Evolutionary conservation across 2,888 invertebrate genomes (phyloP).

Genomic region (Taenaris catops): DNA sequence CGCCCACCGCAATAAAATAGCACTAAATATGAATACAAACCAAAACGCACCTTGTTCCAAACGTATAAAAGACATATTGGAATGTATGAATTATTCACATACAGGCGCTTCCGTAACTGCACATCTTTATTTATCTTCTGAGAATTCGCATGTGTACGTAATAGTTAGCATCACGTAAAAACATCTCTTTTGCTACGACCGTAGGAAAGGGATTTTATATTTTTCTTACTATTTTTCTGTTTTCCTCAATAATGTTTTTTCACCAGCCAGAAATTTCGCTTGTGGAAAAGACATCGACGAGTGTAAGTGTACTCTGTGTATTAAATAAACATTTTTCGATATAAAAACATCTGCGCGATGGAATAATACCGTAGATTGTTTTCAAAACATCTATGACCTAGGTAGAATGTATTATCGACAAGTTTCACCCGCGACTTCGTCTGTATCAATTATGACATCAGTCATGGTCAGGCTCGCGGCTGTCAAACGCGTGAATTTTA

Average conservation of each 20-base stretch:
- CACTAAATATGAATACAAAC: slow-evolving; percentile 1
- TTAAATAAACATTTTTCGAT: too few species aligned
- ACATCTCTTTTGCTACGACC: slow-evolving; percentile 5
- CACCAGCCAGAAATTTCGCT: too few species aligned
- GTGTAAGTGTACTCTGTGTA: slow-evolving; percentile 1
- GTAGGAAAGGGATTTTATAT: slow-evolving; percentile 10
- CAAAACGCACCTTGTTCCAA: slow-evolving; percentile 7
- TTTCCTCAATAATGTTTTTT: background rate
- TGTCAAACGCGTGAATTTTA: too few species aligned
- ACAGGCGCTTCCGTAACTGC: slow-evolving; percentile 6
- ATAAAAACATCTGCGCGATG: too few species aligned
- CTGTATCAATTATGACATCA: too few species aligned
- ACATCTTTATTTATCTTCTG: slow-evolving; percentile 18
- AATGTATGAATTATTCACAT: background rate
- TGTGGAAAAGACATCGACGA: slow-evolving; percentile 28
- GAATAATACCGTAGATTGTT: too few species aligned
- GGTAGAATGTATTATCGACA: too few species aligned
- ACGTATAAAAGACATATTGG: background rate
- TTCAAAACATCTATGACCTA: too few species aligned
- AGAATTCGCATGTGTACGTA: slow-evolving; percentile 19
- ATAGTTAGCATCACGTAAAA: slow-evolving; percentile 13
- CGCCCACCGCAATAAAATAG: slow-evolving; percentile 19
- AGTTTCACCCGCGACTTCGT: too few species aligned
- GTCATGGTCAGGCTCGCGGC: too few species aligned
- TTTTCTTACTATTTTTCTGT: background rate